Conservation (phyloP, 2,113 vertebrate genomes). For the Struthidea cinerea region DNA sequence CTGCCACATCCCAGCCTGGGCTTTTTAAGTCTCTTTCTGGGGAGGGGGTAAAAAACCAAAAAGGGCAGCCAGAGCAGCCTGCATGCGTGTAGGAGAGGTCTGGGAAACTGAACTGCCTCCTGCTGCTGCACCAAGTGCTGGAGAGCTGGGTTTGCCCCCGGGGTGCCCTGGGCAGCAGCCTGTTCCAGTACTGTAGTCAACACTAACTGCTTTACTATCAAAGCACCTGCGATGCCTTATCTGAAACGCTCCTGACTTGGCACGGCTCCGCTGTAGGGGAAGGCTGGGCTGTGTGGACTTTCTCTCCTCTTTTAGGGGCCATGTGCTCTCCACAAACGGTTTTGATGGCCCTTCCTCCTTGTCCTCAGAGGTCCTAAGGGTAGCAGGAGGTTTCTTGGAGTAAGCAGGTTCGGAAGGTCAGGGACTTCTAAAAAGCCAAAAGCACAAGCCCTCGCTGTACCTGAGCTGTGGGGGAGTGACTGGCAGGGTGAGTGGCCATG, state of each 20-base stretch:
- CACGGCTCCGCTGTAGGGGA: neutral
- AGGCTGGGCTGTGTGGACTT: neutral
- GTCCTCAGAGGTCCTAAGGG: neutral
- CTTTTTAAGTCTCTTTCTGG: slow-evolving; percentile 6
- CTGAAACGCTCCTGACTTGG: slow-evolving; percentile 25
- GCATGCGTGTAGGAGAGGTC: neutral
- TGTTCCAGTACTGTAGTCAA: slow-evolving; percentile 28
- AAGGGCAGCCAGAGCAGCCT: slow-evolving; percentile 6
- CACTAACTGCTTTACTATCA: slow-evolving; percentile 61
- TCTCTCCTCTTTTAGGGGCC: neutral
- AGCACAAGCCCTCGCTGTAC: neutral
- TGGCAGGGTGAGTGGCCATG: neutral
- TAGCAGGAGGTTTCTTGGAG: neutral
- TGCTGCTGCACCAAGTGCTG: neutral
- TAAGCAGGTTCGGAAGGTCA: neutral
- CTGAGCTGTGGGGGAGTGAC: neutral
- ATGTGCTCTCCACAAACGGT: neutral
- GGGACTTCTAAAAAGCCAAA: neutral
- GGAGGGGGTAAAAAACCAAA: neutral
- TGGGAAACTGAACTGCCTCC: neutral
- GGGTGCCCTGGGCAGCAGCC: neutral
- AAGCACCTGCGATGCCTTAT: slow-evolving; percentile 80
- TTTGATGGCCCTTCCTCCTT: neutral
- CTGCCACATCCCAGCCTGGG: neutral
- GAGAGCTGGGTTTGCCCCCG: neutral